These are phyloP conservation scores for Lepilemur ruficaudatus DNA, from an alignment of 2,797 vertebrate species.

Conservation along the genomic window DNA sequence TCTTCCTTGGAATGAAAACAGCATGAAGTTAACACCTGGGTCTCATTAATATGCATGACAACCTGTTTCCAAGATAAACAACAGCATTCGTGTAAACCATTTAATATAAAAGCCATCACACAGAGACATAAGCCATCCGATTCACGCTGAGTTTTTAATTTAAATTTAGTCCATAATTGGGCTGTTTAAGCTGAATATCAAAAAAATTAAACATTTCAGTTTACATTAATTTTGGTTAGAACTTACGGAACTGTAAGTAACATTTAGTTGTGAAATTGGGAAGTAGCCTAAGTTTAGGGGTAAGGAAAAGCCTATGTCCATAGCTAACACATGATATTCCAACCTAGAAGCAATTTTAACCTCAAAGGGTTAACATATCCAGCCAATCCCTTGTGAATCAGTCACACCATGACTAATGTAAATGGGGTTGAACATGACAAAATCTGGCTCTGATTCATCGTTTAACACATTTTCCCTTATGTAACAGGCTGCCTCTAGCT, in stretches of 20 bases:
- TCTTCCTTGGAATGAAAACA: constrained; percentile 81
- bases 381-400: constrained; percentile 16
- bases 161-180: constrained; percentile 84
- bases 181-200: constrained; percentile 78
- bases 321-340: background rate
- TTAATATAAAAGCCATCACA: constrained; percentile 86
- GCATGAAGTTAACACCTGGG: constrained; percentile 86
- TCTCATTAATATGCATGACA: constrained; percentile 87
- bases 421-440: constrained; percentile 20
- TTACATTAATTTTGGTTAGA: constrained; percentile 69
- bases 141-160: constrained; percentile 86
- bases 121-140: constrained; percentile 80
- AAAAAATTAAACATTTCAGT: constrained; percentile 73
- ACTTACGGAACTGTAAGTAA: constrained; percentile 65
- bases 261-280: constrained; percentile 48
- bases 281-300: background rate
- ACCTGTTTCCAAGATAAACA: constrained; percentile 86
- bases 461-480: constrained; percentile 35
- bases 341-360: constrained; percentile 31
- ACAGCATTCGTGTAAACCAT: constrained; percentile 85
- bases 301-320: constrained; percentile 1
- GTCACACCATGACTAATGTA: constrained; percentile 41
- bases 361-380: constrained; percentile 42
- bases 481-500: constrained; percentile 35
- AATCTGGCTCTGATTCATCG: constrained; percentile 54